Evolutionary conservation across 2,797 vertebrate genomes (phyloP), one percentile per base, ranked within the genome.

Genomic region (Dendrocincla tyrannina): DNA sequence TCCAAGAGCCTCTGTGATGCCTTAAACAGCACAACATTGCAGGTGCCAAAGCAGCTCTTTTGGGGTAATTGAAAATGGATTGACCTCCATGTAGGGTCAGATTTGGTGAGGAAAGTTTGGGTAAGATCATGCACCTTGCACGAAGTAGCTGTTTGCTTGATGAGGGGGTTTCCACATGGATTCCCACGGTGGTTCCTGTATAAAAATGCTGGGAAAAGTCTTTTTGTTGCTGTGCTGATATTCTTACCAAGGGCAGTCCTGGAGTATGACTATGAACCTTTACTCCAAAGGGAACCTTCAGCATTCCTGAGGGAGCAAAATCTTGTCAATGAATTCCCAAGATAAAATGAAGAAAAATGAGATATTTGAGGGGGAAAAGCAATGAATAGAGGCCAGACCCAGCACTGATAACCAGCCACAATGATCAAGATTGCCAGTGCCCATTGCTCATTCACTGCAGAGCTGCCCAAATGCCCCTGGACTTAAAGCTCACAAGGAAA

Each of bases 51-150:
- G 8, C 28, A 33, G 56, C 5, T 67, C 35, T 39, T 72, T 17
- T 2, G 24, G 37, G 67, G 12, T 41, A 32, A 22, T 41, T 75
- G 44, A 13, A 60, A 44, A 9, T 2, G 10, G 24, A 23, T 47
- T 42, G 23, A 58, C 28, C 5, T 24, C 50, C 28, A 20, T 3
- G 0, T 0, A n/a, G 32, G 64, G 30, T 13, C 18, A 2, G 11
- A 5, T 50, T 5, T 42, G 55, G 23, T 1, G 5, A 46, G 59
- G 7, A n/a, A 37, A 47, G 7, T 35, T 50, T 10, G 7, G 28
- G 33, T 27, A 44, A 53, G 50, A 35, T 19, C 42, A 42, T 1
- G 10, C 32, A 70, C 23, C 44, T 37, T 7, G 11, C 14, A 53
- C 47, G 32, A 47, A n/a, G 52, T 2, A 23, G 10, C 37, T 73